Percentiles rank a stretch among this genome's conserved stretches.
These are phyloP conservation scores for Lacanobia oleracea DNA, from an alignment of 2,888 invertebrate genomes.

Conservation along the genomic window DNA sequence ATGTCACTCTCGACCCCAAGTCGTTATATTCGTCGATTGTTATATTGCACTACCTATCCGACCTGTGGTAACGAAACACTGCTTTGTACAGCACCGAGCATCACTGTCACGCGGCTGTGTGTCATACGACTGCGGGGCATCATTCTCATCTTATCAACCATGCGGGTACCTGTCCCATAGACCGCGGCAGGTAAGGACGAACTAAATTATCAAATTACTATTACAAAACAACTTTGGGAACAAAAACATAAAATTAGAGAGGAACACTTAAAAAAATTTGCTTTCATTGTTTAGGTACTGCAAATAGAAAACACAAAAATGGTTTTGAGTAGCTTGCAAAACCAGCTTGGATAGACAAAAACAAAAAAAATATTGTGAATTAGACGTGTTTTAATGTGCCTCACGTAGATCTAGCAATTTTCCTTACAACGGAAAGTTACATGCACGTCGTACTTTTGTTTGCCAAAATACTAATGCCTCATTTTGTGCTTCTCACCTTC, in stretches of 20 bases:
- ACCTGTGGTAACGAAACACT: slow-evolving; percentile 57
- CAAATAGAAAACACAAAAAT: not conserved
- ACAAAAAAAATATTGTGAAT: slow-evolving; percentile 27
- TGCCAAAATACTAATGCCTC: slow-evolving; percentile 12
- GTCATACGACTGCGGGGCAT: slow-evolving; percentile 86
- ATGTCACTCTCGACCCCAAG: too few species aligned
- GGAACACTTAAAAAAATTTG: not conserved
- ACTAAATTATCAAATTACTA: not conserved
- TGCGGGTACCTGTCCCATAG: slow-evolving; percentile 85
- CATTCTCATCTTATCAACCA: slow-evolving; percentile 85
- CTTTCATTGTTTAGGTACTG: slow-evolving; percentile 5
- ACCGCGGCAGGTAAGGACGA: slow-evolving; percentile 83
- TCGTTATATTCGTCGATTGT: not conserved
- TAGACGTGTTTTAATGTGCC: slow-evolving; percentile 18
- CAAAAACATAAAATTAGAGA: not conserved
- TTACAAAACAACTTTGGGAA: not conserved
- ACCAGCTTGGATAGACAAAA: slow-evolving; percentile 30
- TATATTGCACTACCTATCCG: slow-evolving; percentile 34
- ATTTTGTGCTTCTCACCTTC: slow-evolving; percentile 26
- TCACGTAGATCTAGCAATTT: slow-evolving; percentile 24
- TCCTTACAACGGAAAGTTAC: not conserved
- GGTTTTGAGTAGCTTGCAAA: not conserved
- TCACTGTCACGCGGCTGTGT: slow-evolving; percentile 93
- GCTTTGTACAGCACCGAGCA: slow-evolving; percentile 90
- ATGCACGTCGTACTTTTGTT: slow-evolving; percentile 3